Evolutionary conservation across 1,140 invertebrate species (phyloP), one percentile per base, ranked within the genome.

Genomic region (Uloborus diversus): DNA sequence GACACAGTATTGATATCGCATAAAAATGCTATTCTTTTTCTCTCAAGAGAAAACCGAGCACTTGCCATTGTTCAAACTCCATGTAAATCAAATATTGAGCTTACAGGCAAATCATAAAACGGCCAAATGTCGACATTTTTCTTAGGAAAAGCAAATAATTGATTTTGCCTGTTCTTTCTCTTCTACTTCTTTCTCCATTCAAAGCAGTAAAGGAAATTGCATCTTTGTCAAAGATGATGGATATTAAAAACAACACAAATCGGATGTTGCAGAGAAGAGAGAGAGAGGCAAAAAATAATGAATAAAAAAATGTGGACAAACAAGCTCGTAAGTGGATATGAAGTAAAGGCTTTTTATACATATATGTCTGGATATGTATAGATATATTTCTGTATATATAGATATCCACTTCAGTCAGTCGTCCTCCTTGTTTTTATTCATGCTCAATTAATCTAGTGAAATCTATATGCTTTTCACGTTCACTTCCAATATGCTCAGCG

Each of bases 381-480:
- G 13, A 28, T 37, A 42, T 57, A 57, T 35, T 42, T 42, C n/a
- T 25, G 35, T 13, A 47, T 69, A 59, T 64, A 75, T 64, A 75
- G 37, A 62, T 47, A 75, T 27, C 37, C 27, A 51, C n/a, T 30
- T 37, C 37, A 42, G 53, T 20, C 33, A 33, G 37, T 47, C 30
- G 25, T 32, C 27, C 33, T 17, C 71, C 57, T 75, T 75, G 59
- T 75, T 64, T 75, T 75, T 75, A 75, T 75, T 64, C 71, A 75
- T 75, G 71, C 71, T 64, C 71, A 75, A 75, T 75, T 75, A 75
- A 75, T 75, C 71, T 75, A 51, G 37, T 75, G 71, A 51, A 75
- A 75, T 75, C 71, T 75, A 75, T 75, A 64, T 64, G 71, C 71
- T 75, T 75, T 64, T 47, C 42, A 75, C 59, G 71, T 56, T 20